A percentile compares a stretch with the other conserved stretches of the same genome.
Conservation (phyloP, 2,113 vertebrate species). For the Alaudala cheleensis region DNA sequence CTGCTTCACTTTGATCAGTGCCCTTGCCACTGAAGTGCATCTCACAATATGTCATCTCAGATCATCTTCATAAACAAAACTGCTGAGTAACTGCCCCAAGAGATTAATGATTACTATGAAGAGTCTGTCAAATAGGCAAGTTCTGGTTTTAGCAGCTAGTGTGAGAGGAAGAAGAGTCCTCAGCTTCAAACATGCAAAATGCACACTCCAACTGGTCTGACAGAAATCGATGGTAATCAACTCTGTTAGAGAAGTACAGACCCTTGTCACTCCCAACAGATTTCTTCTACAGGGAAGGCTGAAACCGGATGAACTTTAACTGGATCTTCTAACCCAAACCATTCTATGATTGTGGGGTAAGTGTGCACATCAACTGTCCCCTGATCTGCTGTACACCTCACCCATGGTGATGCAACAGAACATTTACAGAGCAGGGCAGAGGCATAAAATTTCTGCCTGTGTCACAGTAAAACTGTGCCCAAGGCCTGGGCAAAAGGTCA, state of each 20-base stretch:
- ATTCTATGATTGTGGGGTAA: background rate
- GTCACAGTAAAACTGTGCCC: background rate
- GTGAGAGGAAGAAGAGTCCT: background rate
- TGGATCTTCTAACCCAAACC: background rate
- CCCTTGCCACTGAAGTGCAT: background rate
- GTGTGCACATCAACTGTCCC: background rate
- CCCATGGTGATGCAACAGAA: background rate
- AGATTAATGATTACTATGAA: background rate
- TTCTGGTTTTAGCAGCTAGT: background rate
- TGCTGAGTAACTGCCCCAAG: background rate
- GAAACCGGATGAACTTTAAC: background rate
- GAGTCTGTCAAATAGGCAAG: background rate
- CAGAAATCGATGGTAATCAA: background rate
- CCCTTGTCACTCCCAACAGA: background rate
- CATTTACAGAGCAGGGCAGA: background rate
- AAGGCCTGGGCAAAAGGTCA: background rate
- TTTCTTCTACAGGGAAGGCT: background rate
- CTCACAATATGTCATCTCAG: background rate
- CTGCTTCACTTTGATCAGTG: background rate
- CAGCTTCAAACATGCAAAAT: background rate
- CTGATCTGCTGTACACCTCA: background rate
- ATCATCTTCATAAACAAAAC: background rate
- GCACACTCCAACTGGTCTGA: background rate
- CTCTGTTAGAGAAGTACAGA: background rate
- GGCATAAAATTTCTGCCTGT: background rate